phyloP scores from a whole-genome alignment of 2,888 invertebrate genomes.

The Ametastegia equiseti region DNA sequence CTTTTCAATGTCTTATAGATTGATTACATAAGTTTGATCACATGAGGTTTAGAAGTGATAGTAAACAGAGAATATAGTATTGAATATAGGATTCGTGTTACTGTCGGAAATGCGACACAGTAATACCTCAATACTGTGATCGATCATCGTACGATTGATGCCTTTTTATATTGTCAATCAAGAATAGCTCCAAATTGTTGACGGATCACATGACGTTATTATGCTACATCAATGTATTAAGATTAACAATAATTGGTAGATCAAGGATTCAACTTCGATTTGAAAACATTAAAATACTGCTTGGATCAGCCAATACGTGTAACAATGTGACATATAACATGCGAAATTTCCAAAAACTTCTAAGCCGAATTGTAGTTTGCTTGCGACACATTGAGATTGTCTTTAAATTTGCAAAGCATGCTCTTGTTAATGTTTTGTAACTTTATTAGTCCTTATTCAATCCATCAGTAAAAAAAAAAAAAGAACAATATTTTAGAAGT shows the following conservation, averaged over 20 bases:
- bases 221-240: not conserved
- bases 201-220: not conserved
- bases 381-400: not conserved
- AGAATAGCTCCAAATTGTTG: not conserved
- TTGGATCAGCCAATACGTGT: not conserved
- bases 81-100: not conserved
- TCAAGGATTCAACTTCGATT: not conserved
- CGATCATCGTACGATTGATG: not conserved
- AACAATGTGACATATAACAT: not conserved
- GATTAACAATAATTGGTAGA: not conserved
- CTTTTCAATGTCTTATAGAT: conserved; percentile 37
- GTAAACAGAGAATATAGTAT: conserved; percentile 13
- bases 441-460: conserved; percentile 20
- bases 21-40: conserved; percentile 44
- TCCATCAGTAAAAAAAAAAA: not conserved
- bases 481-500: no score
- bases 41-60: conserved; percentile 36
- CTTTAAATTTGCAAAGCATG: not conserved
- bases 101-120: not conserved
- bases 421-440: not conserved
- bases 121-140: conserved; percentile 11
- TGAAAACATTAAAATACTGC: conserved; percentile 3
- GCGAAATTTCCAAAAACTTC: not conserved
- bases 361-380: not conserved
- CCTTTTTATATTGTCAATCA: not conserved